phyloP scores from a whole-genome alignment of 2,888 invertebrate genomes.

The Drosophila multiciliata region DNA sequence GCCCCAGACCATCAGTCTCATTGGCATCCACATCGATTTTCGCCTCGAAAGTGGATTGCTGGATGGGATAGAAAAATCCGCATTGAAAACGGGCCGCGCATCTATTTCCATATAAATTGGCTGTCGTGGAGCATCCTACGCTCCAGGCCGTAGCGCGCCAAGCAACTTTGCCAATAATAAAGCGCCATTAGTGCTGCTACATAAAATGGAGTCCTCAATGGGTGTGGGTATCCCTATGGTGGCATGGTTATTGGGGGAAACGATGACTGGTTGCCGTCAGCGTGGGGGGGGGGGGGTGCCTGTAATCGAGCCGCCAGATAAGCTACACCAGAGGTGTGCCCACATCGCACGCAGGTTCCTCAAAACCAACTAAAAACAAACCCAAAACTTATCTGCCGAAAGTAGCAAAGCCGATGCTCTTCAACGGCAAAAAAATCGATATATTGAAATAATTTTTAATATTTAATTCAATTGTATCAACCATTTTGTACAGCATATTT shows the following conservation, averaged over 20 bases:
- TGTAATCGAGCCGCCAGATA: constrained; percentile 31
- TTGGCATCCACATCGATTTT: constrained; percentile 67
- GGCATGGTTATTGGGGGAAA: neutral
- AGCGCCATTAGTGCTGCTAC: constrained; percentile 82
- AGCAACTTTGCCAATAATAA: constrained; percentile 80
- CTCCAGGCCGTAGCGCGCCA: constrained; percentile 51
- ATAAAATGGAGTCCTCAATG: constrained; percentile 62
- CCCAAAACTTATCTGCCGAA: constrained; percentile 14
- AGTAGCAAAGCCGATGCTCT: constrained; percentile 37
- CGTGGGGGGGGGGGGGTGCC: neutral
- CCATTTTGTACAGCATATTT: neutral
- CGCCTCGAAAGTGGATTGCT: constrained; percentile 47
- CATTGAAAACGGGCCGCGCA: constrained; percentile 76
- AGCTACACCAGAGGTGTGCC: constrained; percentile 46
- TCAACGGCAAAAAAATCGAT: neutral
- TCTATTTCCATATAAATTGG: constrained; percentile 82
- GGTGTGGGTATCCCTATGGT: constrained; percentile 18
- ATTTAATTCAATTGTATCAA: neutral
- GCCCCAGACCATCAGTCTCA: constrained; percentile 32
- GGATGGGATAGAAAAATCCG: constrained; percentile 55
- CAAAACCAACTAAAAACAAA: constrained; percentile 16
- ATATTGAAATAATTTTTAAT: neutral
- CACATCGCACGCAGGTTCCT: constrained; percentile 25
- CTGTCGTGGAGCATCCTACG: constrained; percentile 64
- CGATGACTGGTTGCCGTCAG: neutral